Evolutionary conservation across 2,888 invertebrate species (phyloP), one percentile per base, ranked within the genome.

Genomic region (Xestia rhomboidea): DNA sequence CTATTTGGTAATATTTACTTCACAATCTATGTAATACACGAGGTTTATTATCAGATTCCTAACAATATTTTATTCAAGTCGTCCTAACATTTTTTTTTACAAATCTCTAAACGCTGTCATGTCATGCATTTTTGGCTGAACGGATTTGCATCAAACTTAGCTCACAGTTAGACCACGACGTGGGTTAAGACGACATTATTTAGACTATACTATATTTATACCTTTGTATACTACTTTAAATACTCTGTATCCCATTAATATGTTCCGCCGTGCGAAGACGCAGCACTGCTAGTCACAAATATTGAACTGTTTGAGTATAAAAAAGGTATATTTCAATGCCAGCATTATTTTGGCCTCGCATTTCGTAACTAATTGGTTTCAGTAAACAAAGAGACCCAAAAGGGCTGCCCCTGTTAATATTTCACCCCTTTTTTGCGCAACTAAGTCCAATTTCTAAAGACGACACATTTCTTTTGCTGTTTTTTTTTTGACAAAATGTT

Each of bases 281-380:
- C 18, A 7, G 10, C 41, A 11, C 41, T 10, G 41, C 30, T 34
- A 5, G 62, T 21, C 34, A 62, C 72, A 79, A 73, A 84, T 78
- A 69, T 66, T 38, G 73, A 69, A 79, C 73, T 79, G 73, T 62
- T 71, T 72, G 64, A 67, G 54, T 71, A 34, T 34, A 11, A 81
- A 80, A 62, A 71, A 76, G 60, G 82, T 49, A 81, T 69, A 81
- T 86, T 68, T 71, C 69, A 73, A 84, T 81, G 79, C 64, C 73
- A 74, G 79, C 51, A 76, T 87, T 85, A 85, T 86, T 88, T 87
- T 81, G 60, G 78, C 46, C 68, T 87, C 81, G 82, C 76, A 84
- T 89, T 88, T 86, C 76, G 82, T 86, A 87, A 89, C 90, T 91
- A 89, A 91, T 91, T 91, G 88, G 83, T 84, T 78, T 70, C 76